phyloP scores from a whole-genome alignment of 2,113 vertebrate genomes.

The Aphyosemion australe region DNA sequence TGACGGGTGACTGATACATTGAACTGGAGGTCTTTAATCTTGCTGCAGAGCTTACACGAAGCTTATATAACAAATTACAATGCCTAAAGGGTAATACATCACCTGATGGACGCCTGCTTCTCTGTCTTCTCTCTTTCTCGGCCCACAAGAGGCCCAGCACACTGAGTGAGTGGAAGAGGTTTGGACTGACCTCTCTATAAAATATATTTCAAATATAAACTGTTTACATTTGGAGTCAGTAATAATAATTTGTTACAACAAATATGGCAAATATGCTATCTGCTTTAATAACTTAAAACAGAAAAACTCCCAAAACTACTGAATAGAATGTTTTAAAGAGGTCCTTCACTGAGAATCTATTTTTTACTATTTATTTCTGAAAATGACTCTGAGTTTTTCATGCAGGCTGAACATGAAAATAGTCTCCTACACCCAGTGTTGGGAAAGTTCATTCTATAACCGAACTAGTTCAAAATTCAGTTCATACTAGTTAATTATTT shows the following conservation, averaged over 20 bases:
- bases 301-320: too few relatives aligned
- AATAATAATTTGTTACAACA: neutral
- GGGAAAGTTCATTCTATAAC: too few relatives aligned
- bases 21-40: slow-evolving; percentile 84
- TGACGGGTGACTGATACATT: slow-evolving; percentile 84
- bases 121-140: slow-evolving; percentile 55
- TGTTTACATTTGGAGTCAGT: neutral
- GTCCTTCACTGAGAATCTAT: too few relatives aligned
- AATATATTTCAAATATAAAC: neutral
- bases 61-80: slow-evolving; percentile 84
- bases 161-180: slow-evolving; percentile 27
- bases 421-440: too few relatives aligned
- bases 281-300: too few relatives aligned
- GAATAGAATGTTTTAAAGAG: too few relatives aligned
- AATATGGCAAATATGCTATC: too few relatives aligned
- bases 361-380: too few relatives aligned
- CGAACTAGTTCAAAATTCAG: too few relatives aligned
- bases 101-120: slow-evolving; percentile 69
- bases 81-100: slow-evolving; percentile 80
- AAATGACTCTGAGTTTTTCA: too few relatives aligned
- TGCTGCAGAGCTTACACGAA: slow-evolving; percentile 82
- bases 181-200: slow-evolving; percentile 25
- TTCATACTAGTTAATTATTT: too few relatives aligned
- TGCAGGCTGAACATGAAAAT: too few relatives aligned
- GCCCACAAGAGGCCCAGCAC: slow-evolving; percentile 47